Conservation (phyloP, 2,113 vertebrate genomes). For the Lonchura striata region DNA sequence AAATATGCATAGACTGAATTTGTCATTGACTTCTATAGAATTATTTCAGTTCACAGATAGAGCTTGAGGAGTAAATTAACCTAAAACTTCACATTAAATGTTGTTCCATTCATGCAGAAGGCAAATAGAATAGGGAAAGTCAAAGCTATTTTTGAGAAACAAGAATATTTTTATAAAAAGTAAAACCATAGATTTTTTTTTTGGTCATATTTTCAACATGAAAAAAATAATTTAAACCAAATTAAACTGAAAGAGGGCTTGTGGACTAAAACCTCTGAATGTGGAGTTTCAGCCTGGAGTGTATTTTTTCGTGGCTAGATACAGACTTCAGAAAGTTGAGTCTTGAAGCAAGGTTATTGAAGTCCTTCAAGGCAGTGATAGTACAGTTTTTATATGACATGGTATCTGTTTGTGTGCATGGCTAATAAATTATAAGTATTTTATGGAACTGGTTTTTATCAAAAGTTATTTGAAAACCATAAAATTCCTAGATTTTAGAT, state of each 20-base stretch:
- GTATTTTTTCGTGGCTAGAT: neutral
- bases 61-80: neutral
- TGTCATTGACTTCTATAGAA: neutral
- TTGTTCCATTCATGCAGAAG: neutral
- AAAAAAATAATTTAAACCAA: slow-evolving; percentile 28
- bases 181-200: neutral
- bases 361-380: neutral
- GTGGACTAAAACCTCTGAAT: neutral
- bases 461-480: neutral
- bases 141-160: neutral
- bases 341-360: neutral
- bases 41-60: neutral
- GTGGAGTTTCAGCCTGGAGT: neutral
- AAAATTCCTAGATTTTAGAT: neutral
- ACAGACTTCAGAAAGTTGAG: neutral
- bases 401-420: neutral
- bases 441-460: neutral
- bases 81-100: neutral
- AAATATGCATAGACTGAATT: neutral
- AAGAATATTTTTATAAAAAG: neutral
- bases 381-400: neutral
- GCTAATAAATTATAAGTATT: neutral
- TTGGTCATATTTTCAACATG: neutral
- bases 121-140: neutral
- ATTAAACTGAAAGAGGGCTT: neutral